Conservation (phyloP, 2,113 vertebrate species). For the Cochlearius cochlearius region DNA sequence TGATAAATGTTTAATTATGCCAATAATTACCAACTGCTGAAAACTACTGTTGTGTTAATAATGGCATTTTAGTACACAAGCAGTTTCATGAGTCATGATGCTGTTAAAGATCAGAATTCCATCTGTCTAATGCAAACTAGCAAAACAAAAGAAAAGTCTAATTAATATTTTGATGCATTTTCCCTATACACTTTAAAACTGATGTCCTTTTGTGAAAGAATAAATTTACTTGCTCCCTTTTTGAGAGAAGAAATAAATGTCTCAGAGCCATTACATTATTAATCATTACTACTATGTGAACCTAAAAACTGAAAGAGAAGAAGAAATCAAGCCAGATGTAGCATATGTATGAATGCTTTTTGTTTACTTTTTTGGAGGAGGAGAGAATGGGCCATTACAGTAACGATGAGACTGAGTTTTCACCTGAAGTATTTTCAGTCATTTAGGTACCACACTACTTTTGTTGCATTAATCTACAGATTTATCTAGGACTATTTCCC, state of each 20-base stretch:
- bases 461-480: neutral
- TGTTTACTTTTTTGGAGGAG: neutral
- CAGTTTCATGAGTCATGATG: slow-evolving; percentile 78
- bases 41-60: slow-evolving; percentile 89
- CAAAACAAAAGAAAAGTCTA: slow-evolving; percentile 79
- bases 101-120: slow-evolving; percentile 80
- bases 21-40: slow-evolving; percentile 89
- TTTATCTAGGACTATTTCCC: neutral
- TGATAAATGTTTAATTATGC: slow-evolving; percentile 90
- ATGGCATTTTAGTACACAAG: slow-evolving; percentile 83
- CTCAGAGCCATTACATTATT: neutral
- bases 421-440: neutral
- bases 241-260: slow-evolving; percentile 38
- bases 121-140: slow-evolving; percentile 79
- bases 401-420: neutral
- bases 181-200: slow-evolving; percentile 64
- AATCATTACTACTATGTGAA: slow-evolving; percentile 30
- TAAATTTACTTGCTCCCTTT: slow-evolving; percentile 34
- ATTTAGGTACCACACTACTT: neutral
- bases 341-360: neutral
- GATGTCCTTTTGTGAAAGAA: slow-evolving; percentile 60
- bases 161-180: slow-evolving; percentile 82
- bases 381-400: neutral
- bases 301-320: slow-evolving; percentile 14
- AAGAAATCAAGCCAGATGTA: neutral